phyloP scores from a whole-genome alignment of 1,140 invertebrate species.

The Melipona quadrifasciata region DNA sequence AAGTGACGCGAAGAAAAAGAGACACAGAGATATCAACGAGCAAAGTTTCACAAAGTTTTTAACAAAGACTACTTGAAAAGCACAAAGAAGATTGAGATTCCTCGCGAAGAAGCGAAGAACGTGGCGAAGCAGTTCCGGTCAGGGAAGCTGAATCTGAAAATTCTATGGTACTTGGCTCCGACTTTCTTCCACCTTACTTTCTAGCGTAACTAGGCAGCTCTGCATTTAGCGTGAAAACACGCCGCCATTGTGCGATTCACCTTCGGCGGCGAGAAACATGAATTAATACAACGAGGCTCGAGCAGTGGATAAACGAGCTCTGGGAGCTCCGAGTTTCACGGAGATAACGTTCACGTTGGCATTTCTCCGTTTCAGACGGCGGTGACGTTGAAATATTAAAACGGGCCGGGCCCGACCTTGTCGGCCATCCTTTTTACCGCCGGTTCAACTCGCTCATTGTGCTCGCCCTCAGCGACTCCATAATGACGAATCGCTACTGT shows the following conservation, averaged over 20 bases:
- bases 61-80: not conserved
- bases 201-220: constrained; percentile 23
- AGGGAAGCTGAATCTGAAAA: constrained; percentile 50
- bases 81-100: not conserved
- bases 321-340: constrained; percentile 27
- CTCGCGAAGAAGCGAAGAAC: not conserved
- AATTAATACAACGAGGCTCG: constrained; percentile 35
- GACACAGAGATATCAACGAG: not conserved
- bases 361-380: constrained; percentile 3
- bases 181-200: constrained; percentile 54
- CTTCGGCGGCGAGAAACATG: constrained; percentile 33
- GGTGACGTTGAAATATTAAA: constrained; percentile 57
- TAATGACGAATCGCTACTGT: constrained; percentile 36
- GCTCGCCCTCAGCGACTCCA: not conserved
- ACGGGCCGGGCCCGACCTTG: constrained; percentile 38
- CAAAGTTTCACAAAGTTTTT: not conserved
- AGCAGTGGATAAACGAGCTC: constrained; percentile 36
- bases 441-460: constrained; percentile 32
- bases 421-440: constrained; percentile 39
- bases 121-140: not conserved
- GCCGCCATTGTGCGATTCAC: constrained; percentile 34
- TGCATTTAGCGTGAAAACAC: constrained; percentile 32
- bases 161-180: constrained; percentile 21
- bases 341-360: constrained; percentile 34
- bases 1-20: not conserved